Conservation (phyloP, 2,113 vertebrate species). For the Lanius collurio region DNA sequence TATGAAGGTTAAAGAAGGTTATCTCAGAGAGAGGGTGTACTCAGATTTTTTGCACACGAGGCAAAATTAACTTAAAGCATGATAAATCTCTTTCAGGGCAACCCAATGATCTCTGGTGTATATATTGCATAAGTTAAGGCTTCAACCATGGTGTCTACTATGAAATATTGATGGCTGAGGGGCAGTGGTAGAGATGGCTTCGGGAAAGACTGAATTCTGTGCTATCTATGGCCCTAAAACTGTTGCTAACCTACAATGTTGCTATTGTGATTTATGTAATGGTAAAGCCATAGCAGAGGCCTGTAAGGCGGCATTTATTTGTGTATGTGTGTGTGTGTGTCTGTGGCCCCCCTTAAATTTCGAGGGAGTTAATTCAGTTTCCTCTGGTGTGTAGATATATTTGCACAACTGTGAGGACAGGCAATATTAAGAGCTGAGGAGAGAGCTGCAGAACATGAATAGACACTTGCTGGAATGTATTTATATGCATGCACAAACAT, state of each 20-base stretch:
- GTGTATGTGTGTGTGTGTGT: background rate
- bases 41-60: background rate
- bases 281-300: background rate
- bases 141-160: background rate
- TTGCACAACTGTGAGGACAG: background rate
- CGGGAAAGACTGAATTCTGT: background rate
- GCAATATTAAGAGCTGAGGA: background rate
- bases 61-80: background rate
- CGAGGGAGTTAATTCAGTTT: background rate
- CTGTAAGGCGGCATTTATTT: background rate
- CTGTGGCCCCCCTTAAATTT: background rate
- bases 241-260: background rate
- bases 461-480: background rate
- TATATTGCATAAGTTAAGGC: background rate
- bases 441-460: background rate
- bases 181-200: background rate
- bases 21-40: background rate
- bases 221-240: background rate
- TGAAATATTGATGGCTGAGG: background rate
- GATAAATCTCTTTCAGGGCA: background rate
- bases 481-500: background rate
- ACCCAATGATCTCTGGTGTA: background rate
- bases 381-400: background rate
- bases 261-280: background rate
- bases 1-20: background rate